Evolutionary conservation across 2,113 vertebrate genomes (phyloP), one percentile per base, ranked within the genome.

Genomic region (Cyphomyrus discorhynchus): DNA sequence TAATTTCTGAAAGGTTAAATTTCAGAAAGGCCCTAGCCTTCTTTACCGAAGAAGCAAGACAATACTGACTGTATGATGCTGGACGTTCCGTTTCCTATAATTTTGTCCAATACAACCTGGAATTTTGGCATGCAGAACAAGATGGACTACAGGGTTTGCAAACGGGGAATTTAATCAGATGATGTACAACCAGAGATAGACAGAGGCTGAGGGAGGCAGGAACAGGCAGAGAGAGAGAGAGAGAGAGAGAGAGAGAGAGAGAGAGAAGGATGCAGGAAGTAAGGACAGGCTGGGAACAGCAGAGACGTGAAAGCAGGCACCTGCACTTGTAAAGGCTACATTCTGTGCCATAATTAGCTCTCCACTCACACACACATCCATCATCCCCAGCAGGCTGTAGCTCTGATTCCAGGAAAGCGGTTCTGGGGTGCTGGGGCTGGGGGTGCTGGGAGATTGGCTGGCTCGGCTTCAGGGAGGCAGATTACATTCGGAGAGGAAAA

Each of bases 401-500:
- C 91, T 89, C 90, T 84, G 2, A 89, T 93, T 95, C 94, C 94
- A 95, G 93, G 93, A 95, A 96, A 96, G 95, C 94, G 94, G 94
- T 96, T 91, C 92, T 93, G 92, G 93, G 95, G 92, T 90, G 91
- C 92, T 90, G 90, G 46, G 46, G 83, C 17, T 46, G 42, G 46
- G 85, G 85, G 85, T 53, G 19, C 42, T 17, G 35, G 53, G 90
- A 89, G 90, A 93, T 90, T 92, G 92, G 94, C 92, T 94, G 94
- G 93, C 95, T 91, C 92, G 92, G 83, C 15, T 94, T 94, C 92
- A 94, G 92, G 92, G 91, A 91, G 94, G 92, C 89, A 94, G 93
- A 96, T 95, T 94, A 95, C 95, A 94, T 91, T 91, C 90, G 93
- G 93, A 93, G 90, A 91, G 94, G 93, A 95, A 95, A 95, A 95